Percentiles rank a stretch among this genome's conserved stretches.
These are phyloP conservation scores for Patella caerulea DNA, from an alignment of 2,888 invertebrate species.

Conservation along the genomic window DNA sequence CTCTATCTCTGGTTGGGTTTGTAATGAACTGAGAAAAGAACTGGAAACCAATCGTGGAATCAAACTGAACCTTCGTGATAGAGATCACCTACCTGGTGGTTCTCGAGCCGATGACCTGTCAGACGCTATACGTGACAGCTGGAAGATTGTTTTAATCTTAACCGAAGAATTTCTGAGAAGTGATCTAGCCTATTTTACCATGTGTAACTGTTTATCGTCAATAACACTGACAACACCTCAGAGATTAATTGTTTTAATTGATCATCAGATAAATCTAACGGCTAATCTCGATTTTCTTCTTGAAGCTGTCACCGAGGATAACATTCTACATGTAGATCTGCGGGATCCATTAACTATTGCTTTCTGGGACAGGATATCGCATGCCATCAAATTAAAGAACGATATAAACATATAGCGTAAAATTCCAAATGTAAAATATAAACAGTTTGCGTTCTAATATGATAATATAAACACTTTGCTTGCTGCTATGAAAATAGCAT, in stretches of 20 bases:
- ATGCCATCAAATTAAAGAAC: background rate
- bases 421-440: too few species aligned
- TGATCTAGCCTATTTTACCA: background rate
- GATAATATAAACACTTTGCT: too few species aligned
- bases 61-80: background rate
- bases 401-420: background rate
- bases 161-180: background rate
- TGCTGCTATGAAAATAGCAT: too few species aligned
- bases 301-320: background rate
- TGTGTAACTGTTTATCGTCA: background rate
- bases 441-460: too few species aligned
- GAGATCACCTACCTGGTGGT: background rate
- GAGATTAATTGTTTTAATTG: background rate
- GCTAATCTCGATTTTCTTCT: background rate
- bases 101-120: background rate
- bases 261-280: background rate
- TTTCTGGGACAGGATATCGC: background rate
- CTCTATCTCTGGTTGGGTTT: background rate
- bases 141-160: background rate
- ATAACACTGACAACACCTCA: background rate
- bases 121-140: slow-evolving; percentile 1
- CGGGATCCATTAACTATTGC: background rate
- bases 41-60: background rate
- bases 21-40: background rate
- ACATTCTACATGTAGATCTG: background rate